Base-by-base conservation (phyloP, 2,888 invertebrate species). In the Apotomis capreana region DNA sequence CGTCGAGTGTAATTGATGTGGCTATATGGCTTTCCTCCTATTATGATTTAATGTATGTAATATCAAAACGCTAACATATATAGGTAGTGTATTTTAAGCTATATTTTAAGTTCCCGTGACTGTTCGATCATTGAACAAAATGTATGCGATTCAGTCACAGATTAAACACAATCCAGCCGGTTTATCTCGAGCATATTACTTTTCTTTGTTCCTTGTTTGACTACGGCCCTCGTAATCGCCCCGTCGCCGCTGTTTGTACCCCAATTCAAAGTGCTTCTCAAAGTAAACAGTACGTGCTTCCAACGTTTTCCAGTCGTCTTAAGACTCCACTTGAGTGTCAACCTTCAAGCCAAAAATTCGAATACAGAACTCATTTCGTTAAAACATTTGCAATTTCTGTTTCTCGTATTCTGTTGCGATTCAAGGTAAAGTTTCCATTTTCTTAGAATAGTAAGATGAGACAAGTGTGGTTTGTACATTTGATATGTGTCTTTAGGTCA, bases 381-480 rank as follows among this genome's bases (percentile, higher is more conserved):
- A n/a, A 44, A 58, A 36, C 62, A 58, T 44, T 67, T 58, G 37
- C 58, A 61, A 13, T 36, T 55, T 55, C 61, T 55, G n/a, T 51
- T 9, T 52, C 44, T 55, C 37, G 49, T 44, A 57, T 58, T 12
- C 15, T 52, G 49, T 52, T 51, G 49, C 44, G 0, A 49, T 15
- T 46, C 55, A 61, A 65, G 59, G 54, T 60, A 54, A 49, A 54
- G 60, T 55, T 84, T 83, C 83, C 83, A 80, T 64, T 81, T 78
- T 82, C 79, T 84, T 52, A 69, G 80, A 81, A 79, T 77, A 75
- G 90, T 88, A 90, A 90, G 81, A 77, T 79, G 89, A 90, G 82
- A 88, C 78, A 80, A 79, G 78, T 90, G 90, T 79, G 90, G 90
- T 90, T 86, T 84, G 83, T 82, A 83, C 78, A 88, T 84, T 80